These are phyloP conservation scores for Octopus bimaculoides DNA, from an alignment of 1,140 invertebrate genomes.

Conservation along the genomic window DNA sequence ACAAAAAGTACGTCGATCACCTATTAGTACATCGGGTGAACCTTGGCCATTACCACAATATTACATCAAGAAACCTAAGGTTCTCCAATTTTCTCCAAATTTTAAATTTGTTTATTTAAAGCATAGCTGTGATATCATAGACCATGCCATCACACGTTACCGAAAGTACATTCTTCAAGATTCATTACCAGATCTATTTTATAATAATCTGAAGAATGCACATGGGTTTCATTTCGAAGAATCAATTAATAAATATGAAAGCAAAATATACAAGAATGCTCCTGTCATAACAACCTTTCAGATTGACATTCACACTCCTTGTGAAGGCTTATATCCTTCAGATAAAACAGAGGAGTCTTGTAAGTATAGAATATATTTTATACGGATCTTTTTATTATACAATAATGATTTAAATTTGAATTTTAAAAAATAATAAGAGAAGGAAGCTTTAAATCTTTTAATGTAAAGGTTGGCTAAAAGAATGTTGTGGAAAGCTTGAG, in stretches of 20 bases:
- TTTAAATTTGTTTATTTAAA: constrained; percentile 47
- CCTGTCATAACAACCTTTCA: constrained; percentile 31
- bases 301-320: constrained; percentile 44
- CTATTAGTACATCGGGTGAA: constrained; percentile 45
- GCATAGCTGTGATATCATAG: constrained; percentile 62
- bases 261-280: constrained; percentile 32
- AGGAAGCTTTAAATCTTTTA: too few species aligned
- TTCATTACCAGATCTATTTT: constrained; percentile 39
- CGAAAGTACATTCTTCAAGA: constrained; percentile 54
- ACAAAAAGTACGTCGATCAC: constrained; percentile 46
- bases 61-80: constrained; percentile 44
- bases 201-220: constrained; percentile 47
- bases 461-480: too few species aligned
- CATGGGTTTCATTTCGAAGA: constrained; percentile 42
- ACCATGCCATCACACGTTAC: constrained; percentile 63
- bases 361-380: constrained; percentile 32
- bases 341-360: constrained; percentile 50
- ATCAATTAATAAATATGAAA: constrained; percentile 33
- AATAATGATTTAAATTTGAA: neutral
- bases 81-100: constrained; percentile 26
- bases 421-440: too few species aligned
- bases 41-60: constrained; percentile 55
- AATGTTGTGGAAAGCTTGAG: too few species aligned
- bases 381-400: constrained; percentile 7
- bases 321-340: constrained; percentile 35